Percentiles rank a stretch among this genome's conserved stretches.
These are phyloP conservation scores for Orius insidiosus DNA, from an alignment of 1,140 invertebrate genomes.

Conservation along the genomic window DNA sequence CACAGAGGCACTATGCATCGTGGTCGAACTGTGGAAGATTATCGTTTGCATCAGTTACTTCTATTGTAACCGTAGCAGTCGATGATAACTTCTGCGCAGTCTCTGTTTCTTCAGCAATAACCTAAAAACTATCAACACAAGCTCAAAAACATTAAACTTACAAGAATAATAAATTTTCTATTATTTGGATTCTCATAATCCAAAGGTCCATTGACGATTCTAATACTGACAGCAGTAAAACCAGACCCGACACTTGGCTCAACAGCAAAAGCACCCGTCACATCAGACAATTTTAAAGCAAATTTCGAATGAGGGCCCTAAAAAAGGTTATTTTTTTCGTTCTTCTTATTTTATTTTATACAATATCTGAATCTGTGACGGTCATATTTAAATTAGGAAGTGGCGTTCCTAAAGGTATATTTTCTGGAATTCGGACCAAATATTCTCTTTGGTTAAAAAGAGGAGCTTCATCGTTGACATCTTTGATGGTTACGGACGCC, in stretches of 20 bases:
- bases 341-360: constrained; percentile 32
- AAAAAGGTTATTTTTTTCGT: constrained; percentile 15
- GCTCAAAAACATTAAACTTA: constrained; percentile 29
- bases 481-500: constrained; percentile 68
- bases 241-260: constrained; percentile 62
- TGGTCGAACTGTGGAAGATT: constrained; percentile 66
- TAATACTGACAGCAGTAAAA: constrained; percentile 61
- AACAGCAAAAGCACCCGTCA: constrained; percentile 63
- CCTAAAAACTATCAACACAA: constrained; percentile 27
- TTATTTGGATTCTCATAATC: constrained; percentile 87
- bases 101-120: constrained; percentile 65
- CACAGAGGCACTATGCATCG: constrained; percentile 47
- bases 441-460: constrained; percentile 65
- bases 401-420: constrained; percentile 60
- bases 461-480: constrained; percentile 88
- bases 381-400: constrained; percentile 69
- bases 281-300: constrained; percentile 54
- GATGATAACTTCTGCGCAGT: constrained; percentile 59
- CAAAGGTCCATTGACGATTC: constrained; percentile 53
- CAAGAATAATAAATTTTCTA: constrained; percentile 76
- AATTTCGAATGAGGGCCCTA: constrained; percentile 69
- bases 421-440: constrained; percentile 61
- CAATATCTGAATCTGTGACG: constrained; percentile 69
- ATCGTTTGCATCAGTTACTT: constrained; percentile 76
- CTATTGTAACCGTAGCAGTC: constrained; percentile 70